These are phyloP conservation scores for Eupsilia transversa DNA, from an alignment of 2,888 invertebrate species.

Conservation along the genomic window DNA sequence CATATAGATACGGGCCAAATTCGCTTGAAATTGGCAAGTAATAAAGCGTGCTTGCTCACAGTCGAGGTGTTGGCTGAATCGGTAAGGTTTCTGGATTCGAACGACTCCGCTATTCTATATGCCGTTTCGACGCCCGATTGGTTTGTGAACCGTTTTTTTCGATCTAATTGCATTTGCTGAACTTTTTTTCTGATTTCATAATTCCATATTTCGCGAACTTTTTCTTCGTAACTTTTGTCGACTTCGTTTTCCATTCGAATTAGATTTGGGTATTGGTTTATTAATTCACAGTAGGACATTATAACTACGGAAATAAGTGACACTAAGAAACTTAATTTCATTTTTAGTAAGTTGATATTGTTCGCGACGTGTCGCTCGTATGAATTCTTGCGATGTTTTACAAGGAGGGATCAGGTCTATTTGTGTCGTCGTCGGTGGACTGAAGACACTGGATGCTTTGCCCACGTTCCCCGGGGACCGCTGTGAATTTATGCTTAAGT, in stretches of 20 bases:
- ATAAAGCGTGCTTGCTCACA: constrained; percentile 72
- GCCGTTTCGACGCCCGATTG: constrained; percentile 62
- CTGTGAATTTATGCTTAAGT: constrained; percentile 84
- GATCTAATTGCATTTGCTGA: constrained; percentile 64
- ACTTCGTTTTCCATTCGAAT: constrained; percentile 49
- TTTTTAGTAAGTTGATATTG: constrained; percentile 65
- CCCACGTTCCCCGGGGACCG: constrained; percentile 79
- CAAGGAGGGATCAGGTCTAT: constrained; percentile 70
- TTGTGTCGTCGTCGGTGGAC: constrained; percentile 71
- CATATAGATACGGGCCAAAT: constrained; percentile 88
- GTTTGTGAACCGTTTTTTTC: constrained; percentile 67
- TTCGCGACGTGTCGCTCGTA: constrained; percentile 78
- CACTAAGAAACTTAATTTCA: constrained; percentile 75
- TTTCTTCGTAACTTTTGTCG: constrained; percentile 52
- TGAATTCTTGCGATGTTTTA: constrained; percentile 77
- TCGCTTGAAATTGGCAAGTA: constrained; percentile 80
- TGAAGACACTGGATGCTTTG: constrained; percentile 74
- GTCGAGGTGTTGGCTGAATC: constrained; percentile 69
- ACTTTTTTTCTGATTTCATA: constrained; percentile 55
- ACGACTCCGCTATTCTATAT: constrained; percentile 63
- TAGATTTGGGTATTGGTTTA: constrained; percentile 51
- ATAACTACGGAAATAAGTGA: constrained; percentile 71
- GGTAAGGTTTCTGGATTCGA: constrained; percentile 68
- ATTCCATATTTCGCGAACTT: constrained; percentile 60
- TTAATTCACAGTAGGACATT: constrained; percentile 71